A percentile compares a stretch with the other conserved stretches of the same genome.
Evolutionary conservation across 1,140 invertebrate species (phyloP).

Genomic region (Platyscapa corneri): DNA sequence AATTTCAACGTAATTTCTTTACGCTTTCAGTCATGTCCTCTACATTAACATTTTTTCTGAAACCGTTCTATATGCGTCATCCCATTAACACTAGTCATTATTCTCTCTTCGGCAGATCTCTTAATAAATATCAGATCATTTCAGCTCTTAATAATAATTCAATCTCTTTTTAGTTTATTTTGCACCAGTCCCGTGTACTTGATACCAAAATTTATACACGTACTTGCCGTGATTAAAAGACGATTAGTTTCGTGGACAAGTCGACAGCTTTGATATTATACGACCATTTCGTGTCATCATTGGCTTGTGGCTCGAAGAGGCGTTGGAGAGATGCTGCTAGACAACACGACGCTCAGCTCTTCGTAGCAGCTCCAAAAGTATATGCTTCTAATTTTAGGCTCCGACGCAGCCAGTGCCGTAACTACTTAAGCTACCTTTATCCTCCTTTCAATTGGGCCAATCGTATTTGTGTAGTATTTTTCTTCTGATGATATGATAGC

Average conservation of each 20-base stretch:
- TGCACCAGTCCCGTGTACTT: too few relatives aligned
- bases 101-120: neutral
- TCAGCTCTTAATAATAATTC: too few relatives aligned
- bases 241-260: slow-evolving; percentile 43
- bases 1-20: neutral
- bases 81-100: neutral
- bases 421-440: slow-evolving; percentile 24
- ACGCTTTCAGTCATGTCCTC: neutral
- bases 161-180: too few relatives aligned
- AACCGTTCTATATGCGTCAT: neutral
- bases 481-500: too few relatives aligned
- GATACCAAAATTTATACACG: neutral
- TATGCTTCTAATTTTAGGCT: slow-evolving; percentile 59
- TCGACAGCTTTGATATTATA: slow-evolving; percentile 47
- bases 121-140: too few relatives aligned
- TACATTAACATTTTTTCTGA: neutral
- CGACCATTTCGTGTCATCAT: neutral
- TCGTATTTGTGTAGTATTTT: neutral
- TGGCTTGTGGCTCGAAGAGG: neutral
- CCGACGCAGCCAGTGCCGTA: slow-evolving; percentile 54
- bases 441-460: neutral
- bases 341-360: slow-evolving; percentile 59
- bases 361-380: slow-evolving; percentile 48
- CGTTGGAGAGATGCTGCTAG: slow-evolving; percentile 55
- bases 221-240: neutral